Conservation (phyloP, 1,140 invertebrate genomes). For the Drosophila chauvacae region DNA sequence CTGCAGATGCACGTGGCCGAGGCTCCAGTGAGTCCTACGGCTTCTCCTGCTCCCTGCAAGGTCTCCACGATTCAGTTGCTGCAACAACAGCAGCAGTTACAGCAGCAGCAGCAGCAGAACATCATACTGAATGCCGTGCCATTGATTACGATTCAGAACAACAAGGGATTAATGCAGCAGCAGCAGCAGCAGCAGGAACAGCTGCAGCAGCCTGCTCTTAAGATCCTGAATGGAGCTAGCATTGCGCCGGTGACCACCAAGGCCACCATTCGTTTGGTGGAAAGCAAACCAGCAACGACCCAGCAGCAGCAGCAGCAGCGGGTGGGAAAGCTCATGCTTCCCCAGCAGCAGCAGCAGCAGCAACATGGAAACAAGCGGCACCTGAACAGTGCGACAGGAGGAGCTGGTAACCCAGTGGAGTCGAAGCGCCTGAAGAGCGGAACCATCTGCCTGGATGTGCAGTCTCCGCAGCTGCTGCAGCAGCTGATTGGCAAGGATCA, state of each 20-base stretch:
- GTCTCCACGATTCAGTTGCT: slow-evolving; percentile 56
- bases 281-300: slow-evolving; percentile 47
- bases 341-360: slow-evolving; percentile 58
- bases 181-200: slow-evolving; percentile 58
- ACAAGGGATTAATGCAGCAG: slow-evolving; percentile 55
- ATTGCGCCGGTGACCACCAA: slow-evolving; percentile 57
- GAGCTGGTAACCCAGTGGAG: slow-evolving; percentile 52
- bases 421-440: slow-evolving; percentile 76
- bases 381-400: slow-evolving; percentile 52
- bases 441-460: slow-evolving; percentile 54
- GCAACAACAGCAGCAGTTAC: slow-evolving; percentile 60
- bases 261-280: slow-evolving; percentile 68
- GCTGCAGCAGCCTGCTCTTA: slow-evolving; percentile 63
- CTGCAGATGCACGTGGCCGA: slow-evolving; percentile 76
- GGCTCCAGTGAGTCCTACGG: slow-evolving; percentile 54
- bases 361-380: slow-evolving; percentile 75
- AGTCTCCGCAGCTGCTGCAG: slow-evolving; percentile 72
- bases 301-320: slow-evolving; percentile 24
- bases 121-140: slow-evolving; percentile 80
- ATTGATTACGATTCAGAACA: slow-evolving; percentile 82
- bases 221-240: slow-evolving; percentile 58
- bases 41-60: slow-evolving; percentile 66
- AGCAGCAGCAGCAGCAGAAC: slow-evolving; percentile 64
- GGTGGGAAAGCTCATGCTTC: slow-evolving; percentile 46
- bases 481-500: slow-evolving; percentile 67